Conservation (phyloP, 2,888 invertebrate species). For the Drosophila lutescens region DNA sequence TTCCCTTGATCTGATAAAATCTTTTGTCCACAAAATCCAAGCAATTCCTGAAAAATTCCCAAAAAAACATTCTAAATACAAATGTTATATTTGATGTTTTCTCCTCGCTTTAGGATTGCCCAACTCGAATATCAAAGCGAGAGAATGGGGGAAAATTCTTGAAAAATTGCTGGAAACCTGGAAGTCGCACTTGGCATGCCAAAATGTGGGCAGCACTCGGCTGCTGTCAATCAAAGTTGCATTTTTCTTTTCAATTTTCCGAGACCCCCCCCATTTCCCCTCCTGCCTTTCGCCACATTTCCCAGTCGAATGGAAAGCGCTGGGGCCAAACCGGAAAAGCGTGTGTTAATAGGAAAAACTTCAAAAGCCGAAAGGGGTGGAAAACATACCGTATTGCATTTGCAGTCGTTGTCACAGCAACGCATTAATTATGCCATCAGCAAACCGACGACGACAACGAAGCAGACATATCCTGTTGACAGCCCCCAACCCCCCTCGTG, state of each 20-base stretch:
- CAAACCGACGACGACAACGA: conserved; percentile 54
- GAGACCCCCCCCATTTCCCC: conserved; percentile 3
- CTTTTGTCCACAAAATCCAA: not conserved
- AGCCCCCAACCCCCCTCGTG: conserved; percentile 29
- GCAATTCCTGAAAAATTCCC: not conserved
- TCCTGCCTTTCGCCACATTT: not conserved
- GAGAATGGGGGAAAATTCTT: not conserved
- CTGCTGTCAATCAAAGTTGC: conserved; percentile 67
- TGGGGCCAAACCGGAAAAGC: conserved; percentile 21
- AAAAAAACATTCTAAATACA: not conserved
- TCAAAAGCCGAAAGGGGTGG: conserved; percentile 28
- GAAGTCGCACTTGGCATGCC: conserved; percentile 28
- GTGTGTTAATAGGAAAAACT: conserved; percentile 43
- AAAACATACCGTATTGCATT: conserved; percentile 21
- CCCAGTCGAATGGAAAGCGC: conserved; percentile 27
- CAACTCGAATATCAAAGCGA: conserved; percentile 31
- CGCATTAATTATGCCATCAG: conserved; percentile 76
- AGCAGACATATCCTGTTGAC: conserved; percentile 72
- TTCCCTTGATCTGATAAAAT: too few relatives aligned
- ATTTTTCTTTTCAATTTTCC: conserved; percentile 58
- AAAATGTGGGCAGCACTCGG: conserved; percentile 44
- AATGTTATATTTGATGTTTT: not conserved
- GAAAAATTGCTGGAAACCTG: conserved; percentile 20
- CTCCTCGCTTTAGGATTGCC: conserved; percentile 5
- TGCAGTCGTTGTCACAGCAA: conserved; percentile 62